Evolutionary conservation across 2,797 vertebrate genomes (phyloP), one percentile per base, ranked within the genome.

Genomic region (Columba guinea): DNA sequence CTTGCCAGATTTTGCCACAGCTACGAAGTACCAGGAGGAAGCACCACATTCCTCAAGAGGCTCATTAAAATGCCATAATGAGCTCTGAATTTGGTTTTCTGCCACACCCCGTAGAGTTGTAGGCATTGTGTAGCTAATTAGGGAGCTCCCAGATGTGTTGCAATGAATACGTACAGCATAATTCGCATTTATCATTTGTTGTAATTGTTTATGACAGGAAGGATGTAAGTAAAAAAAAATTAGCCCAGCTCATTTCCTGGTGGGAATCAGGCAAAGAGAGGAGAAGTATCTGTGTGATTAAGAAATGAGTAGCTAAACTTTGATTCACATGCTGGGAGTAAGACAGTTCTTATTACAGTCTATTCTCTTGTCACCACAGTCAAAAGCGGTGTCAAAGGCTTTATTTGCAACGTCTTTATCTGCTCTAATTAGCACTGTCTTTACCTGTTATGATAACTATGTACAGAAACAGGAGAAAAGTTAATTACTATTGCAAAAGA

Each of bases 211-310:
- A 19, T 32, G 19, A 41, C 15, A 13, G 39, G 24, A 64, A 67
- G 80, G 76, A 53, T 39, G 56, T 46, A 73, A 75, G 51, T 20
- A 16, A 49, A 82, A 55, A 58, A 52, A 23, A 65, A 44, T 80
- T 46, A 76, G 60, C 56, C 23, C 0, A 0, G 2, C 0, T 56
- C 48, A 46, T 62, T 26, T 35, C 23, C 51, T 13, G 18, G 6
- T 73, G 67, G 67, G 46, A 94, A 71, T 75, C 11, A 19, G 55
- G 41, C 22, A 70, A 44, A 53, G 48, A 84, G 52, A 62, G 20
- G 64, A 59, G 59, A 71, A 56, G 12, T 63, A 13, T 55, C 52
- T 86, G 64, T 76, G 59, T 81, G 7, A 46, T 55, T 5, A 62
- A 62, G 34, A 32, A 59, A 26, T 3, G 4, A 55, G 62, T 75